Evolutionary conservation across 2,888 invertebrate species (phyloP).

Genomic region (Dinocampus coccinellae): DNA sequence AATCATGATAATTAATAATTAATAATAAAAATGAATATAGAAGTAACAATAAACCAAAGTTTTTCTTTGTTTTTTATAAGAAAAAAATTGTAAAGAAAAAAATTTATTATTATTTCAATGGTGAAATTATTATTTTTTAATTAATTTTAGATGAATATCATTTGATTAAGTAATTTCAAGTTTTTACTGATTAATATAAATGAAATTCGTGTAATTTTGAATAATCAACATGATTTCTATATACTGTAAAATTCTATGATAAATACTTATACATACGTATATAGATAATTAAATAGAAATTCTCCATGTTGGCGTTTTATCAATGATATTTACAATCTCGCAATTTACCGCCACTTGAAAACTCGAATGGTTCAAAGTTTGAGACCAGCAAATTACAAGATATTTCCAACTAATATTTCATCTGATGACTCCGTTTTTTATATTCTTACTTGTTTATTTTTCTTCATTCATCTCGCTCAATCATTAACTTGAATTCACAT

Average conservation of each 20-base stretch:
- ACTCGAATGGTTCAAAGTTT: constrained; percentile 7
- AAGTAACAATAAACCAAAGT: too few species aligned
- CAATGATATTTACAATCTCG: constrained; percentile 21
- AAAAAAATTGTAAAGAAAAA: too few species aligned
- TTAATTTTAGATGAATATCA: background rate
- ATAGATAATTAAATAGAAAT: constrained; percentile 8
- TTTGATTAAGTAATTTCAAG: background rate
- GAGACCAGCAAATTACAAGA: background rate
- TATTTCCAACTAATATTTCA: background rate
- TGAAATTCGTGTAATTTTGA: background rate
- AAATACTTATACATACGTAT: background rate
- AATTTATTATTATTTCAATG: too few species aligned
- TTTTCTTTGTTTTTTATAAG: too few species aligned
- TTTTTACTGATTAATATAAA: background rate
- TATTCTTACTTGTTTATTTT: background rate
- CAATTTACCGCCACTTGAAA: constrained; percentile 27
- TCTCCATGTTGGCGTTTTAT: background rate
- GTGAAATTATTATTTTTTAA: too few species aligned
- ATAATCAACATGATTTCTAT: background rate
- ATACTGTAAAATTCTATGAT: background rate
- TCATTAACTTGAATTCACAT: background rate
- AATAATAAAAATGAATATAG: too few species aligned
- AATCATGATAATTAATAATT: too few species aligned
- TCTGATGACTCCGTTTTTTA: background rate
- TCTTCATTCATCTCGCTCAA: background rate